phyloP scores from a whole-genome alignment of 2,113 vertebrate species.

The Ceratotherium simum region DNA sequence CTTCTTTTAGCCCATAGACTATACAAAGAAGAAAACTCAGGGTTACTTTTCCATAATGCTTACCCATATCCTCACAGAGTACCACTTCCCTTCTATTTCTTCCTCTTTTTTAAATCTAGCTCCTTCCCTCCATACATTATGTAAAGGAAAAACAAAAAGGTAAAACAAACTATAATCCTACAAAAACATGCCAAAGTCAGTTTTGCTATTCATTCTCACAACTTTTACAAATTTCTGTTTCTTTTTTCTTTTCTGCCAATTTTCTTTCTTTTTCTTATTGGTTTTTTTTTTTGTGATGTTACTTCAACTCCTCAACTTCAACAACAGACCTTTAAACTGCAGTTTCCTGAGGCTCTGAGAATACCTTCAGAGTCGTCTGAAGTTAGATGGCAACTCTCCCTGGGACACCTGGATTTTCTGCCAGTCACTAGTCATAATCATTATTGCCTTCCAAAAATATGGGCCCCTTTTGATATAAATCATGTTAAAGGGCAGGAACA shows the following conservation, averaged over 20 bases:
- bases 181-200: neutral
- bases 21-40: neutral
- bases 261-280: neutral
- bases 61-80: neutral
- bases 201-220: neutral
- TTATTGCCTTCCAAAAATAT: conserved; percentile 15
- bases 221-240: neutral
- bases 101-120: neutral
- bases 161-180: neutral
- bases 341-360: neutral
- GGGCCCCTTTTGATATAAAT: conserved; percentile 33
- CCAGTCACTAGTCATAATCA: neutral
- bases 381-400: neutral
- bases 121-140: neutral
- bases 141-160: neutral
- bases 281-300: neutral
- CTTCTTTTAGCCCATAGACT: neutral
- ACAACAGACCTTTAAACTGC: neutral
- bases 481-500: conserved; percentile 60
- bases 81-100: neutral
- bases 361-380: neutral
- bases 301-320: neutral
- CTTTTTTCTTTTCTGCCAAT: neutral
- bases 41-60: neutral
- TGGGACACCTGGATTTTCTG: neutral